phyloP scores from a whole-genome alignment of 2,113 vertebrate genomes.

The Prunella fulvescens region DNA sequence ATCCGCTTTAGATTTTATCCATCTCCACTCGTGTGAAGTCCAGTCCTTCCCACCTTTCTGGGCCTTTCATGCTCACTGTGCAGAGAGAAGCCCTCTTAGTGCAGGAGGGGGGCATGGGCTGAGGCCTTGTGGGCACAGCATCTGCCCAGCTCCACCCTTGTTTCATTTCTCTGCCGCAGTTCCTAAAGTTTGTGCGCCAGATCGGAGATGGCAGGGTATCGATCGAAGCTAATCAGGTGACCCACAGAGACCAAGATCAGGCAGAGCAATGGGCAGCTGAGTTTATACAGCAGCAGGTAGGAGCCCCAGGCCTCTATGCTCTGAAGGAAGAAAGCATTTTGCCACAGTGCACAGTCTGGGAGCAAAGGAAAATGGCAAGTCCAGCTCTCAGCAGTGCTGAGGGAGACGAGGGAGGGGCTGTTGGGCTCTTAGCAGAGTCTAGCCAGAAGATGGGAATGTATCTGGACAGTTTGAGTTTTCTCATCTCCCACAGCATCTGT shows the following conservation, averaged over 20 bases:
- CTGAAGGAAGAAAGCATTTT: conserved; percentile 26
- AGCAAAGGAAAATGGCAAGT: conserved; percentile 7
- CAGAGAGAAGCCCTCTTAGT: background rate
- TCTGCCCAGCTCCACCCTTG: conserved; percentile 65
- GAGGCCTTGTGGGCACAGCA: conserved; percentile 5
- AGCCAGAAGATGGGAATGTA: background rate
- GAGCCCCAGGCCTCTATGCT: conserved; percentile 58
- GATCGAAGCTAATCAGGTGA: conserved; percentile 84
- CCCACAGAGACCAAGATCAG: conserved; percentile 89
- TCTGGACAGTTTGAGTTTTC: background rate
- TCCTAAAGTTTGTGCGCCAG: conserved; percentile 98
- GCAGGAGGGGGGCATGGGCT: background rate
- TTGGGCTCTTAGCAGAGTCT: background rate
- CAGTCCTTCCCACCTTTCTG: background rate
- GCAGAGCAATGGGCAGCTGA: conserved; percentile 93
- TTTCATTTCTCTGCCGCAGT: conserved; percentile 88
- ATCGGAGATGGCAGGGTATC: conserved; percentile 97
- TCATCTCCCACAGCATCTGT: background rate
- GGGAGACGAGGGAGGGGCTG: background rate
- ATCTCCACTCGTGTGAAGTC: background rate
- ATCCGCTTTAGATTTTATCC: background rate
- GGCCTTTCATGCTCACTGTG: background rate
- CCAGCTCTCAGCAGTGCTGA: background rate
- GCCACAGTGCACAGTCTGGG: background rate
- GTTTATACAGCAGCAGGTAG: conserved; percentile 95